These are phyloP conservation scores for Volucella inflata DNA, from an alignment of 2,888 invertebrate species.

Conservation along the genomic window DNA sequence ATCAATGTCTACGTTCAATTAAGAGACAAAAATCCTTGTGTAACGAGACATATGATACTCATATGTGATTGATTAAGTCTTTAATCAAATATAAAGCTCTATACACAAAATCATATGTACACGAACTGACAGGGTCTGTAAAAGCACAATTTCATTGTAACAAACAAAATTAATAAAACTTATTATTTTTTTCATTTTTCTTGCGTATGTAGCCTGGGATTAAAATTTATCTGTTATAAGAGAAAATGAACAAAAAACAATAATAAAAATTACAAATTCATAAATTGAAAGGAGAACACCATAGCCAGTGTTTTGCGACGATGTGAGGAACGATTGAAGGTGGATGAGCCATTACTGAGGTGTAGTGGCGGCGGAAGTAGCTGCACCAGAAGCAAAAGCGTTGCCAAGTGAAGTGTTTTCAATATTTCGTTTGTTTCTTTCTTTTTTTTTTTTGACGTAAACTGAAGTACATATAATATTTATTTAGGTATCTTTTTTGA, in stretches of 20 bases:
- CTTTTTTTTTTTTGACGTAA: slow-evolving; percentile 15
- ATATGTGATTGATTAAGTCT: slow-evolving; percentile 21
- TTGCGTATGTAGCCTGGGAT: slow-evolving; percentile 27
- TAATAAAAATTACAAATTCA: background rate
- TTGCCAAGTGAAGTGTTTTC: slow-evolving; percentile 67
- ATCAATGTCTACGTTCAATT: slow-evolving; percentile 27
- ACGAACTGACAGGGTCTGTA: too few relatives aligned
- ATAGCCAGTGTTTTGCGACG: slow-evolving; percentile 7
- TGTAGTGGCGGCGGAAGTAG: slow-evolving; percentile 43
- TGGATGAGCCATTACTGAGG: slow-evolving; percentile 56
- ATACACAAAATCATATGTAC: background rate
- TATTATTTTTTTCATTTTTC: slow-evolving; percentile 38
- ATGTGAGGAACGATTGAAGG: slow-evolving; percentile 54
- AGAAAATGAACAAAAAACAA: slow-evolving; percentile 28
- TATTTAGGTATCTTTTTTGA: slow-evolving; percentile 52
- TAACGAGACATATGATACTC: background rate
- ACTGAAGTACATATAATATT: slow-evolving; percentile 22
- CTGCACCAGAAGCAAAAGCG: slow-evolving; percentile 41
- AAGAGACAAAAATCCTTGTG: slow-evolving; percentile 9
- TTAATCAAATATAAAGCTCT: slow-evolving; percentile 28
- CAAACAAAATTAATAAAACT: slow-evolving; percentile 35
- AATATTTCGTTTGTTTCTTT: background rate
- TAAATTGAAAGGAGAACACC: slow-evolving; percentile 56
- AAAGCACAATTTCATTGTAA: slow-evolving; percentile 24
- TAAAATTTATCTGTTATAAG: slow-evolving; percentile 56